Evolutionary conservation across 2,113 vertebrate species (phyloP).

Genomic region (Tricholaema leucomelas): DNA sequence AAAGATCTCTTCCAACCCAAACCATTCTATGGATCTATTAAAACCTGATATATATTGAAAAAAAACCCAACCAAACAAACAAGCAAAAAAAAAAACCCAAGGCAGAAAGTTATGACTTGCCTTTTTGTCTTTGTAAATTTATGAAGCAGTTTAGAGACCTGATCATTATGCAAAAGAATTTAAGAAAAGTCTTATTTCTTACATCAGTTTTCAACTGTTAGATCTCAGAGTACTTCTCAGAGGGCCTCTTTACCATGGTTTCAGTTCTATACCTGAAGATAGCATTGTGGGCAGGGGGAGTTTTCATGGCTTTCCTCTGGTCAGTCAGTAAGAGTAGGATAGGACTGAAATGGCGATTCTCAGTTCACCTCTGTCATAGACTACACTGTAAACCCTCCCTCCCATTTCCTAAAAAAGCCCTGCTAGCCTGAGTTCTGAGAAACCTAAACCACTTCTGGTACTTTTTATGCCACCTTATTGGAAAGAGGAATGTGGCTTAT

Average conservation of each 20-base stretch:
- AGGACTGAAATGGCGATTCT: not conserved
- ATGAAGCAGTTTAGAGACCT: not conserved
- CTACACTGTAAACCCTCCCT: not conserved
- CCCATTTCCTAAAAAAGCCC: no score
- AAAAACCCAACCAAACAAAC: no score
- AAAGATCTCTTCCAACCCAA: no score
- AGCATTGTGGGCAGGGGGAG: not conserved
- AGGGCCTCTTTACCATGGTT: not conserved
- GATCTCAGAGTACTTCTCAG: not conserved
- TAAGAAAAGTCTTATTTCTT: not conserved
- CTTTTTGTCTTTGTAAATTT: not conserved
- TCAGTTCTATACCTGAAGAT: not conserved
- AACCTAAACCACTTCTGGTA: not conserved
- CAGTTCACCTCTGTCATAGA: not conserved
- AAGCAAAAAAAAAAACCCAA: no score
- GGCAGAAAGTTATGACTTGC: rapidly evolving
- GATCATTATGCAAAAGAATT: not conserved
- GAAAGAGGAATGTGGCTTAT: not conserved
- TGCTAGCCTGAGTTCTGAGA: not conserved
- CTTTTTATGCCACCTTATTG: not conserved
- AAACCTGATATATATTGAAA: no score
- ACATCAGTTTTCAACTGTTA: not conserved
- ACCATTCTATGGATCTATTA: no score
- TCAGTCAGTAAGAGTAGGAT: not conserved
- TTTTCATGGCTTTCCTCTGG: not conserved